phyloP scores from a whole-genome alignment of 1,140 invertebrate genomes.

The Neodiprion lecontei region DNA sequence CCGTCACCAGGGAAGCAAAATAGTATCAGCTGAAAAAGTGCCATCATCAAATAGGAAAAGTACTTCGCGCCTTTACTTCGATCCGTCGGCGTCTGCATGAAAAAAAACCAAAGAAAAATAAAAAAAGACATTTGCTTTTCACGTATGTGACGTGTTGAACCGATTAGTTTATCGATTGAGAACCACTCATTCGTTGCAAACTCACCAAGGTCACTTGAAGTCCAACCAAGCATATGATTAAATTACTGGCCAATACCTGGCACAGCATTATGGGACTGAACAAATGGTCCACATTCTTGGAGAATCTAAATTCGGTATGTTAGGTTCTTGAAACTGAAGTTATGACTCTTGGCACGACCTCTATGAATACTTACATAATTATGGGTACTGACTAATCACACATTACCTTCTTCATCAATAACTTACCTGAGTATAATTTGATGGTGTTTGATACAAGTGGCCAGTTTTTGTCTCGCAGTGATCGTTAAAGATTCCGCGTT shows the following conservation, averaged over 20 bases:
- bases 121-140: not conserved
- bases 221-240: constrained; percentile 44
- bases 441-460: constrained; percentile 36
- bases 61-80: constrained; percentile 34
- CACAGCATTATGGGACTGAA: constrained; percentile 40
- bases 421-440: constrained; percentile 30
- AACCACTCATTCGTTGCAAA: not conserved
- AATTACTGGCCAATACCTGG: constrained; percentile 42
- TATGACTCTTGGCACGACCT: not conserved
- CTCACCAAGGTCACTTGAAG: constrained; percentile 38
- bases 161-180: constrained; percentile 3
- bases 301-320: not conserved
- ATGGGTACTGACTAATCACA: not conserved
- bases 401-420: not conserved
- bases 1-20: constrained; percentile 46
- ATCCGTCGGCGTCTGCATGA: constrained; percentile 36
- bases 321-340: constrained; percentile 7
- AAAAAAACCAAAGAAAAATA: constrained; percentile 8
- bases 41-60: constrained; percentile 40
- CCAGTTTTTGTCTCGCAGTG: constrained; percentile 1
- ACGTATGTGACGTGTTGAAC: no score
- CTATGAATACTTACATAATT: not conserved
- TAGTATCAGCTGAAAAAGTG: constrained; percentile 43
- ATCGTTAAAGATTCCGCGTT: not conserved
- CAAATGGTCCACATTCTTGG: constrained; percentile 32